Conservation (phyloP, 2,888 invertebrate species). For the Ptychoptera contaminata region DNA sequence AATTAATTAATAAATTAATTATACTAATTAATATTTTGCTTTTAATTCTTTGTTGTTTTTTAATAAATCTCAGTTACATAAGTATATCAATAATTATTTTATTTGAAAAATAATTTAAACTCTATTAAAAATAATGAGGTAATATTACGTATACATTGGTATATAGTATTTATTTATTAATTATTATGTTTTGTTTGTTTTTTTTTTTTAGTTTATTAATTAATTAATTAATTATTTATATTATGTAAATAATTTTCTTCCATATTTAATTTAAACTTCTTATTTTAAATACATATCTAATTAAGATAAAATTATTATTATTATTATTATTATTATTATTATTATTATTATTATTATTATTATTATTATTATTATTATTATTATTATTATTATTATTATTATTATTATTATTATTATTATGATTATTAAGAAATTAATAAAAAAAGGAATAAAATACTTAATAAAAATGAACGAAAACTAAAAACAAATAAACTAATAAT, state of each 20-base stretch:
- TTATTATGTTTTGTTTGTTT: conserved; percentile 4
- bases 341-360: too few relatives aligned
- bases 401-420: too few relatives aligned
- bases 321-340: too few relatives aligned
- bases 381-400: too few relatives aligned
- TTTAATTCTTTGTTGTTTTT: not conserved
- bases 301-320: not conserved
- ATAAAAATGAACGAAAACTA: too few relatives aligned
- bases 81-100: conserved; percentile 2
- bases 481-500: too few relatives aligned
- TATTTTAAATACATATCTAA: not conserved
- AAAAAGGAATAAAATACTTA: too few relatives aligned
- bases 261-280: not conserved
- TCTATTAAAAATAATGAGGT: conserved; percentile 12
- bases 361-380: too few relatives aligned
- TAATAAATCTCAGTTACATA: not conserved
- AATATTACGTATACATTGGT: conserved; percentile 15
- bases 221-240: not conserved
- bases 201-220: not conserved
- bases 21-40: not conserved
- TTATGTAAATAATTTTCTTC: not conserved
- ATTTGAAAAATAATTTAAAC: too few relatives aligned
- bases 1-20: too few relatives aligned
- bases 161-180: conserved; percentile 4
- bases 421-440: too few relatives aligned